Base-by-base conservation (phyloP, 1,140 invertebrate species). In the Antheraea mylitta region DNA sequence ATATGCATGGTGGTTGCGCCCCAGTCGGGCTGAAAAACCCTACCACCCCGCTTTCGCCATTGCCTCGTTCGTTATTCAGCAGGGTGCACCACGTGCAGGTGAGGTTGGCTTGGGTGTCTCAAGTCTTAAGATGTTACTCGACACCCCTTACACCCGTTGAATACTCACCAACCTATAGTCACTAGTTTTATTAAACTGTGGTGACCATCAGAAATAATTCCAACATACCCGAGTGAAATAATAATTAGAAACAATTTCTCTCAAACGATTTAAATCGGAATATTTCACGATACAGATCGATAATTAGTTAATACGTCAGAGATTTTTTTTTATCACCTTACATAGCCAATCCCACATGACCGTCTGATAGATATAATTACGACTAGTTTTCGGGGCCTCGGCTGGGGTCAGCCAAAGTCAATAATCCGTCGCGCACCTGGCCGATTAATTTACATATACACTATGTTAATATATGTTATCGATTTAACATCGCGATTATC, bases 401-500 rank as follows among this genome's bases (percentile, higher is more conserved):
- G 67, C 64, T 38, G 69, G 67, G 73, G 73, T 74, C 73, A 74
- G 67, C 68, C 66, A 68, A 66, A 67, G 72, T 68, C 72, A 69
- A 67, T 73, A 69, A 45, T 53, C 45, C 45, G 45, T 66, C 68
- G 73, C 67, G 70, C 76, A 78, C 77, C 77, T 78, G 77, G 76
- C 64, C 72, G 38, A 72, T 67, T 37, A 45, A 78, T 78, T 78
- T 74, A 69, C 77, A 78, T 77, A 79, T 60, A 53, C 45, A 53
- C 45, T 13, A n/a, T 13, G 7, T 16, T 13, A 16, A 53, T 53
- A 53, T 16, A 53, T 53, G 45, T 53, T 53, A n/a, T 53, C 45
- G 45, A 53, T 13, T 53, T 13, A 11, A 16, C 2, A 11, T 53
- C 6, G 5, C 11, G 11, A 16, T n/a, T 0, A 53, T 53, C 16